A percentile compares a stretch with the other conserved stretches of the same genome.
Evolutionary conservation across 2,797 vertebrate species (phyloP).

Genomic region (Paratrypauchen microcephalus): DNA sequence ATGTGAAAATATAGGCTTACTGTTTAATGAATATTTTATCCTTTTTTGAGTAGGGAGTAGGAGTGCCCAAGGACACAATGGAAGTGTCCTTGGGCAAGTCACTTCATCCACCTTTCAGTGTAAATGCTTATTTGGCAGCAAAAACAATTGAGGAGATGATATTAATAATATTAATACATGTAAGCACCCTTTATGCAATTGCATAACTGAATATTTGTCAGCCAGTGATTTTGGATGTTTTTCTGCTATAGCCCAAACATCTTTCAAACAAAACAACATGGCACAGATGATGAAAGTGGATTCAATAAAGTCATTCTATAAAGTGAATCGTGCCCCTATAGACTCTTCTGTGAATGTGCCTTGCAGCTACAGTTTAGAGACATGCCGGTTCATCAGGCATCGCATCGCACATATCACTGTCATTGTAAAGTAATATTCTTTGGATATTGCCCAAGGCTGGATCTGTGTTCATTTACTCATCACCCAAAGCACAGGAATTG

Average conservation of each 20-base stretch:
- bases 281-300: neutral
- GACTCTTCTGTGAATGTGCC: neutral
- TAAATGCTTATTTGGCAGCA: neutral
- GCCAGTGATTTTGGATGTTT: neutral
- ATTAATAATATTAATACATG: neutral
- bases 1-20: no score
- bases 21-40: no score
- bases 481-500: neutral
- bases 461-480: slow-evolving; percentile 1
- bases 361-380: neutral
- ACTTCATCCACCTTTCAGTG: neutral
- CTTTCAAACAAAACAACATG: neutral
- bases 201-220: neutral
- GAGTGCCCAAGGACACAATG: no score
- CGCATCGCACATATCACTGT: neutral
- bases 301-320: neutral
- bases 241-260: neutral
- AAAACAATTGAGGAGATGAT: neutral
- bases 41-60: no score
- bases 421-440: neutral
- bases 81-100: neutral
- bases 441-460: neutral
- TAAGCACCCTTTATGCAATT: no score
- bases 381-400: neutral
- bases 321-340: neutral